Base-by-base conservation (phyloP, 2,113 vertebrate species). In the Cichladusa arquata region DNA sequence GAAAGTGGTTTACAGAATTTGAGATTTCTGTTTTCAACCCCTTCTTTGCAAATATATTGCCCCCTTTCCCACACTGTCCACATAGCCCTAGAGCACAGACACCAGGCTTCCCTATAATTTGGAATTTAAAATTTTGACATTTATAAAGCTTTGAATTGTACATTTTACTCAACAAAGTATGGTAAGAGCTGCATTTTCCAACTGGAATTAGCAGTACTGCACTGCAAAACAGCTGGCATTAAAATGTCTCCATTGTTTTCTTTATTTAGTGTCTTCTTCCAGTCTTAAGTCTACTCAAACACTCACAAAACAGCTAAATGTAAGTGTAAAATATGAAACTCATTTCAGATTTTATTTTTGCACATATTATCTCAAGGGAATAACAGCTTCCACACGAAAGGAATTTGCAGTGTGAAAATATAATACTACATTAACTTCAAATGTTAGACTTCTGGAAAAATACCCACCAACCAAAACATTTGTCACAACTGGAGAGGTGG, bases 181-280 rank as follows among this genome's bases (percentile, higher is more conserved):
- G 28, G 48, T 47, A 64, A 91, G 62, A 93, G 8, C n/a, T 92
- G 29, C 36, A 64, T 89, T 97, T 96, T 97, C 45, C 93, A 69
- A 19, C 12, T 78, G 34, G 26, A 80, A 40, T 51, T 86, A 60
- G 44, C 13, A 91, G 19, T 94, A 92, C 50, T 11, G 33, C 38
- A 31, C 29, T 73, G 19, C 64, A 42, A 93, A 95, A 89, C 81
- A 95, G 11, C 24, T 84, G 85, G 18, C 64, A 96, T 95, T 96
- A 93, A 91, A 76, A 88, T 87, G 82, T 92, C 92, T 95, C 50
- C 20, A 11, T 57, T 86, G 12, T 45, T 93, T 90, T 83, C 50
- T 79, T 96, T 95, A 95, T 92, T 94, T 87, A 91, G 29, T 72
- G 17, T 74, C 50, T 51, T 92, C 45, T 94, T 95, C 48, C 60